phyloP scores from a whole-genome alignment of 2,888 invertebrate species.

The Drosophila tanythrix region DNA sequence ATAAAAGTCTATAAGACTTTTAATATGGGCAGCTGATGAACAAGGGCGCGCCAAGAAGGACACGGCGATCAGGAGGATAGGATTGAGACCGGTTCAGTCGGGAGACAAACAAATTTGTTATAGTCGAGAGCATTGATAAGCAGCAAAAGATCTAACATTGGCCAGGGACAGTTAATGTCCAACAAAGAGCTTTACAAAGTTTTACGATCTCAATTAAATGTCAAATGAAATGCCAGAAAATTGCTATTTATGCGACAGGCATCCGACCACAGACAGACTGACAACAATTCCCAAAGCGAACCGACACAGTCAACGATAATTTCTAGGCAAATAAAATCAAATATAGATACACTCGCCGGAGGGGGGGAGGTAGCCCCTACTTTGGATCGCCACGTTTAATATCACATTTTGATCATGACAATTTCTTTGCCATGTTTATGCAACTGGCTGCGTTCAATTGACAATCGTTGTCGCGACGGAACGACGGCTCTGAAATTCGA shows the following conservation, averaged over 20 bases:
- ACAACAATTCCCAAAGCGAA: constrained; percentile 53
- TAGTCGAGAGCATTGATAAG: constrained; percentile 63
- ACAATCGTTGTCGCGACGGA: constrained; percentile 69
- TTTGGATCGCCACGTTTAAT: constrained; percentile 71
- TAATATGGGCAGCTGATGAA: constrained; percentile 53
- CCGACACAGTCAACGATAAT: constrained; percentile 62
- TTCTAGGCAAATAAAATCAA: constrained; percentile 79
- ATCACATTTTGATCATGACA: constrained; percentile 83
- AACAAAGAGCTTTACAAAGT: constrained; percentile 76
- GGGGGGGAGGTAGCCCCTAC: constrained; percentile 28
- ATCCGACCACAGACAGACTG: constrained; percentile 41
- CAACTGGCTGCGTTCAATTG: constrained; percentile 82
- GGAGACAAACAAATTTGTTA: constrained; percentile 51
- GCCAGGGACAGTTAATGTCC: constrained; percentile 66
- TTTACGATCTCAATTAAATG: constrained; percentile 82
- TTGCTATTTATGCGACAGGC: constrained; percentile 79
- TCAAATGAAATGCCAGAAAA: constrained; percentile 81
- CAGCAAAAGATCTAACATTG: constrained; percentile 73
- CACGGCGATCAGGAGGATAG: not conserved
- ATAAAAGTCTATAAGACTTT: constrained; percentile 60
- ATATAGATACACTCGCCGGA: constrained; percentile 45
- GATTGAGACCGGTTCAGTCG: constrained; percentile 21
- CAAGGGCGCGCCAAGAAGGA: constrained; percentile 46
- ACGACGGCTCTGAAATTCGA: constrained; percentile 80
- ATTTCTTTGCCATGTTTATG: constrained; percentile 83